Percentiles rank a stretch among this genome's conserved stretches.
Evolutionary conservation across 92 coral and sea anemone species (phyloP).

Genomic region (Montipora capitata): DNA sequence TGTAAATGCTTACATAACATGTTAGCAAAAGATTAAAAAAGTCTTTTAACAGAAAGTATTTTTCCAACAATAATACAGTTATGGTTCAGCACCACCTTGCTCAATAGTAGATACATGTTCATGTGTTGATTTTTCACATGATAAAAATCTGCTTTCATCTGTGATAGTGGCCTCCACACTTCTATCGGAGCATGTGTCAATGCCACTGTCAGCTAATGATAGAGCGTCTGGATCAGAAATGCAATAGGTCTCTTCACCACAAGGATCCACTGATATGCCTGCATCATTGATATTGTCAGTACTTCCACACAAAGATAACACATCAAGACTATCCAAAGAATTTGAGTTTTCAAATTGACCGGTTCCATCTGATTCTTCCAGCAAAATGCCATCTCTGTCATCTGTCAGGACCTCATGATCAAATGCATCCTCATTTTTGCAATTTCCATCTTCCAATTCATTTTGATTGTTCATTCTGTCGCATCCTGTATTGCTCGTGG

Average conservation of each 20-base stretch:
- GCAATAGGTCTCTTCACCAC: slow-evolving; percentile 12
- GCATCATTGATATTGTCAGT: slow-evolving; percentile 23
- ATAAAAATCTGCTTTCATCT: slow-evolving; percentile 26
- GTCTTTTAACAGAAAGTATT: too few species aligned
- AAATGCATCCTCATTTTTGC: not conserved
- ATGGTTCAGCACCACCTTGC: not conserved
- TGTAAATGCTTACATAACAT: too few species aligned
- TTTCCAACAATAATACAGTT: too few species aligned
- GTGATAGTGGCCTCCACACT: slow-evolving; percentile 17
- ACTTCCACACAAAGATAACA: slow-evolving; percentile 24
- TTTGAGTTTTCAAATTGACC: slow-evolving; percentile 20
- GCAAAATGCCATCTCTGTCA: not conserved
- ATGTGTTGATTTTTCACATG: not conserved
- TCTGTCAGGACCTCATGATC: not conserved
- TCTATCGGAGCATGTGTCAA: slow-evolving; percentile 40
- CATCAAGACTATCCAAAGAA: slow-evolving; percentile 25
- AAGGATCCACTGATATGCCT: slow-evolving; percentile 2
- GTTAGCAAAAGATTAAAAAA: too few species aligned
- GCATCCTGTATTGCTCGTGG: not conserved
- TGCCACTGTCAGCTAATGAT: slow-evolving; percentile 57
- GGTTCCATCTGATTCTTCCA: not conserved
- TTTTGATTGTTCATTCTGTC: not conserved
- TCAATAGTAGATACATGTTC: not conserved
- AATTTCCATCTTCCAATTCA: not conserved
- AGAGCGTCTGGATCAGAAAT: slow-evolving; percentile 32